A percentile compares a stretch with the other conserved stretches of the same genome.
These are phyloP conservation scores for Anoura caudifer DNA, from an alignment of 2,113 vertebrate species.

Conservation along the genomic window DNA sequence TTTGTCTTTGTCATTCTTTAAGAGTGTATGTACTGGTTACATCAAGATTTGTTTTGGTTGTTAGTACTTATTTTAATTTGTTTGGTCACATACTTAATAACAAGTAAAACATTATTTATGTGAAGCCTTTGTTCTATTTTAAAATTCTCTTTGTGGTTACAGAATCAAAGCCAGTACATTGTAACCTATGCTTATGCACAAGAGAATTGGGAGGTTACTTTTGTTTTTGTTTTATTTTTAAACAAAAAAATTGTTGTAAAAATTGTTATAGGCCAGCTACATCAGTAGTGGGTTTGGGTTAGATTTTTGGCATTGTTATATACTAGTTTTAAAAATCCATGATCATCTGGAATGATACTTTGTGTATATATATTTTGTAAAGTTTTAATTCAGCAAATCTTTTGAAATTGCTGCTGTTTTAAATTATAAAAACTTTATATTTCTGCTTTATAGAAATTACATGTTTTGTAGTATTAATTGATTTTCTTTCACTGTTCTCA, in stretches of 20 bases:
- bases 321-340: conserved; percentile 76
- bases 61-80: conserved; percentile 84
- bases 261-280: conserved; percentile 76
- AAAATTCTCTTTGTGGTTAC: conserved; percentile 83
- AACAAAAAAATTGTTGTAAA: conserved; percentile 70
- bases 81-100: conserved; percentile 84
- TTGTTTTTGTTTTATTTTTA: conserved; percentile 65
- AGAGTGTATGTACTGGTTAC: conserved; percentile 95
- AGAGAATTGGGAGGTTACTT: conserved; percentile 49
- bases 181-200: conserved; percentile 82
- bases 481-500: conserved; percentile 61
- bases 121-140: conserved; percentile 82
- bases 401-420: conserved; percentile 80
- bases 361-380: conserved; percentile 91
- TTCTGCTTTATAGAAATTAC: conserved; percentile 72
- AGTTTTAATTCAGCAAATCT: conserved; percentile 75
- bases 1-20: conserved; percentile 74
- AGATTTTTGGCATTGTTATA: conserved; percentile 74
- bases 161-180: conserved; percentile 78
- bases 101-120: conserved; percentile 92
- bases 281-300: conserved; percentile 69
- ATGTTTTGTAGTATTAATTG: conserved; percentile 48
- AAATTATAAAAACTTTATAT: conserved; percentile 81
- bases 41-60: conserved; percentile 87
- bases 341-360: conserved; percentile 79